A percentile compares a stretch with the other conserved stretches of the same genome.
These are phyloP conservation scores for Oedothorax gibbosus DNA, from an alignment of 1,140 invertebrate genomes.

Conservation along the genomic window DNA sequence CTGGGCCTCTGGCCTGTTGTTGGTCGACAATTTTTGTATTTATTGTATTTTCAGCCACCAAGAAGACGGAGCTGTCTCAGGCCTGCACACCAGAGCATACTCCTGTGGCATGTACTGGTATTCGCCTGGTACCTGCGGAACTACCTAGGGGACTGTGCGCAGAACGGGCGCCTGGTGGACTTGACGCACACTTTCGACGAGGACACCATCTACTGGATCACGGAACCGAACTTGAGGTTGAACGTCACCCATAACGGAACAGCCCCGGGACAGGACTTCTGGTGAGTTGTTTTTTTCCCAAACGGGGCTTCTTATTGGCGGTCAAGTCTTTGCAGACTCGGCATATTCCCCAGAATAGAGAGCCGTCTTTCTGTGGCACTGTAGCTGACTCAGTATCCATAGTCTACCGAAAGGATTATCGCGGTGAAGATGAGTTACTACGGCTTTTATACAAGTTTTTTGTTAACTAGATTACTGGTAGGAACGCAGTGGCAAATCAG, in stretches of 20 bases:
- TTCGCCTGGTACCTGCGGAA: conserved; percentile 10
- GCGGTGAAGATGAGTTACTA: too few relatives aligned
- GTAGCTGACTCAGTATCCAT: too few relatives aligned
- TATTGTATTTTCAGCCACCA: conserved; percentile 17
- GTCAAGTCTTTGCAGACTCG: too few relatives aligned
- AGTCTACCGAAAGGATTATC: too few relatives aligned
- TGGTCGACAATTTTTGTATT: not conserved
- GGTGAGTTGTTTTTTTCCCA: conserved; percentile 39
- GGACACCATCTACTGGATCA: conserved; percentile 59
- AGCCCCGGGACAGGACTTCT: not conserved
- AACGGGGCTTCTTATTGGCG: too few relatives aligned
- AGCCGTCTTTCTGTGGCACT: too few relatives aligned
- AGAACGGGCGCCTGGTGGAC: conserved; percentile 23
- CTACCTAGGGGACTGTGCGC: not conserved
- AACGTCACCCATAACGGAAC: conserved; percentile 56
- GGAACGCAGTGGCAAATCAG: too few relatives aligned
- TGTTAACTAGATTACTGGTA: too few relatives aligned
- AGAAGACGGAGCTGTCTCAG: conserved; percentile 1
- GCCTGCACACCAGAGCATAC: conserved; percentile 5
- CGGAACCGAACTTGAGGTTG: conserved; percentile 16
- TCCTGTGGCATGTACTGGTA: conserved; percentile 31
- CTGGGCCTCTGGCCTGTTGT: too few relatives aligned
- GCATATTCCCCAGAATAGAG: too few relatives aligned
- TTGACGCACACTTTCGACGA: conserved; percentile 54
- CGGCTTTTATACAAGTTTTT: too few relatives aligned